phyloP scores from a whole-genome alignment of 1,140 invertebrate genomes.

The Melitaea cinxia region DNA sequence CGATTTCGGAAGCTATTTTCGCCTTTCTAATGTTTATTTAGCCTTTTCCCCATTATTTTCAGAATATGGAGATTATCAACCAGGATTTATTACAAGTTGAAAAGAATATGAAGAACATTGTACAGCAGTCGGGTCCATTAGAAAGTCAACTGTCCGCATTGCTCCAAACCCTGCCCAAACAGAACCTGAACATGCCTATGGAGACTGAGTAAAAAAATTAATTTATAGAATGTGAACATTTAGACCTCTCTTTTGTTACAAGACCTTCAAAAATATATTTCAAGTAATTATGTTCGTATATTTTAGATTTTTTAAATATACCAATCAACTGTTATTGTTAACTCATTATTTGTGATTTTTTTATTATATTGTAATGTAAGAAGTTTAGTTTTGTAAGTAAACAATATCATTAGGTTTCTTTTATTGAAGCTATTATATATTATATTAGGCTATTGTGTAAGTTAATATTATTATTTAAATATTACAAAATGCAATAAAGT shows the following conservation, averaged over 20 bases:
- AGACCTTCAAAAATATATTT: not conserved
- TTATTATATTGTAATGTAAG: conserved; percentile 3
- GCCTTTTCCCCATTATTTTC: conserved; percentile 38
- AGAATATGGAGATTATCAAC: conserved; percentile 76
- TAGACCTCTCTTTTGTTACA: not conserved
- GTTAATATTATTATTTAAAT: conserved; percentile 13
- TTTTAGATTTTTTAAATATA: not conserved
- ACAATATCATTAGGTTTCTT: not conserved
- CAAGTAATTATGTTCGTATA: conserved; percentile 1
- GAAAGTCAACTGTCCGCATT: conserved; percentile 59
- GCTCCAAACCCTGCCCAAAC: conserved; percentile 58
- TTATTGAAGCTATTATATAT: conserved; percentile 10
- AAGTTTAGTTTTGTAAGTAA: not conserved
- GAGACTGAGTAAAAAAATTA: conserved; percentile 52
- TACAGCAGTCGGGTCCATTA: conserved; percentile 58
- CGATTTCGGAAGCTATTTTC: too few species aligned
- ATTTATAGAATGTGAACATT: not conserved
- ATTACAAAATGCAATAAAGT: conserved; percentile 6
- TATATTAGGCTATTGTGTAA: conserved; percentile 15
- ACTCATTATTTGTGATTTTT: not conserved
- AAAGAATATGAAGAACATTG: conserved; percentile 61
- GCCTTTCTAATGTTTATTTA: too few species aligned
- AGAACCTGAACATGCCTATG: conserved; percentile 54
- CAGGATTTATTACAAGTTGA: conserved; percentile 70
- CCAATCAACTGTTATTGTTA: not conserved